Conservation (phyloP, 2,888 invertebrate genomes). For the Tiliacea citrago region DNA sequence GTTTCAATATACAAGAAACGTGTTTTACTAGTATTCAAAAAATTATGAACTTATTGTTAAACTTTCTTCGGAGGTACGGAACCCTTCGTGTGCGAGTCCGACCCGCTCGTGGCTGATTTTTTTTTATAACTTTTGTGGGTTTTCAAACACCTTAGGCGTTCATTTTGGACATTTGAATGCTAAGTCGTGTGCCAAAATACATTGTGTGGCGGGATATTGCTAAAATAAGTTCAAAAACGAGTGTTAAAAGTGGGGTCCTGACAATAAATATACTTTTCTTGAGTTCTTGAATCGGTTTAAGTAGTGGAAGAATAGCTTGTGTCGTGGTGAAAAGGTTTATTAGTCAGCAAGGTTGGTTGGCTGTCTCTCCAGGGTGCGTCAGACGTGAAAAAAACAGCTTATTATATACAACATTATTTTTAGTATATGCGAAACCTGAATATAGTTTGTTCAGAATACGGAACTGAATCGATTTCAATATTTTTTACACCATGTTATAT, state of each 20-base stretch:
- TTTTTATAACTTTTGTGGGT: conserved; percentile 24
- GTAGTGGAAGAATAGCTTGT: too few relatives aligned
- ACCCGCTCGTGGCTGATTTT: neutral
- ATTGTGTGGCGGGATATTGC: conserved; percentile 35
- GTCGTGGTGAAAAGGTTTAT: neutral
- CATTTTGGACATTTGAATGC: conserved; percentile 45
- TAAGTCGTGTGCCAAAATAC: conserved; percentile 43
- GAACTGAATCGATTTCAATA: too few relatives aligned
- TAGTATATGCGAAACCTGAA: too few relatives aligned
- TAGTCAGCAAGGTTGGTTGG: neutral
- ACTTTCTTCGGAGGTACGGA: neutral
- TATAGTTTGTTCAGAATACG: too few relatives aligned
- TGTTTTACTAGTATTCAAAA: too few relatives aligned
- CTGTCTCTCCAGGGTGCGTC: too few relatives aligned
- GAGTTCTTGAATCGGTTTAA: neutral
- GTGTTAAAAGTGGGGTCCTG: conserved; percentile 11
- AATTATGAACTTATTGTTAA: too few relatives aligned
- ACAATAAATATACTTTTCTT: conserved; percentile 18
- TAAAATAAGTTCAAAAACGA: conserved; percentile 39
- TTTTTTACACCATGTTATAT: too few relatives aligned
- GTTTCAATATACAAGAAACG: too few relatives aligned
- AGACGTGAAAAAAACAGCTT: too few relatives aligned
- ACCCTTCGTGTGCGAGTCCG: fast-evolving
- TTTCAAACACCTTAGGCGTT: conserved; percentile 47
- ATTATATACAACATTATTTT: too few relatives aligned